A percentile compares a stretch with the other conserved stretches of the same genome.
These are phyloP conservation scores for Diadumene lineata DNA, from an alignment of 92 coral and sea anemone genomes.

Conservation along the genomic window DNA sequence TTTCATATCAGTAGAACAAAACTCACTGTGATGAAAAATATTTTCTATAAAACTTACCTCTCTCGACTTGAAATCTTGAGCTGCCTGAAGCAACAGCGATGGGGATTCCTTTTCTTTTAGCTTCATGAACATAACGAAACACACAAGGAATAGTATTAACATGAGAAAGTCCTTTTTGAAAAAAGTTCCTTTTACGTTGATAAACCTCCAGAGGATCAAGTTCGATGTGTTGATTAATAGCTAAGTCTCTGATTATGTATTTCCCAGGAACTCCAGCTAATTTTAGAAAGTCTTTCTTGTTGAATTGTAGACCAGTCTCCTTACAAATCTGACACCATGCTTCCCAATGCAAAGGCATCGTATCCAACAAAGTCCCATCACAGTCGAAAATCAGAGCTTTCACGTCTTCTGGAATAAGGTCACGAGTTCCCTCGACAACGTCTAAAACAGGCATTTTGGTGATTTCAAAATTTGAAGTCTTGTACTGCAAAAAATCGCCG, in stretches of 20 bases:
- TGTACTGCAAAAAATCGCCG: not conserved
- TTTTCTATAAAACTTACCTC: constrained; percentile 54
- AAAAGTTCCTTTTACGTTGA: constrained; percentile 73
- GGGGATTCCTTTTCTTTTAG: constrained; percentile 71
- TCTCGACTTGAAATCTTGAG: constrained; percentile 81
- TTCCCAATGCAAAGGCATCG: constrained; percentile 92
- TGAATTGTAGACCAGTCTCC: constrained; percentile 79
- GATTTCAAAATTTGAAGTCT: not conserved
- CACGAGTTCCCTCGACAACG: not conserved
- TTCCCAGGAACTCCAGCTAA: constrained; percentile 94
- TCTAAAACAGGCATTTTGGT: constrained; percentile 13
- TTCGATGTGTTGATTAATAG: constrained; percentile 73
- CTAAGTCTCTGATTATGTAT: constrained; percentile 78
- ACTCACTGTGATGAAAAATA: not conserved
- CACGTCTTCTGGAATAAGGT: constrained; percentile 58
- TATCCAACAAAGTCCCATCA: constrained; percentile 88
- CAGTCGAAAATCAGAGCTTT: constrained; percentile 90
- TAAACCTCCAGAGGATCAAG: constrained; percentile 82
- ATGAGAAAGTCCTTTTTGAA: constrained; percentile 59
- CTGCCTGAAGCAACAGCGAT: constrained; percentile 92
- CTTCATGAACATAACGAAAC: constrained; percentile 78
- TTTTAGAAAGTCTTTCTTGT: constrained; percentile 72
- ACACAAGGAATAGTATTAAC: constrained; percentile 76
- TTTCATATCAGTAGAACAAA: not conserved
- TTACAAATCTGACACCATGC: constrained; percentile 92